Conservation (phyloP, 1,140 invertebrate species). For the Listronotus bonariensis region DNA sequence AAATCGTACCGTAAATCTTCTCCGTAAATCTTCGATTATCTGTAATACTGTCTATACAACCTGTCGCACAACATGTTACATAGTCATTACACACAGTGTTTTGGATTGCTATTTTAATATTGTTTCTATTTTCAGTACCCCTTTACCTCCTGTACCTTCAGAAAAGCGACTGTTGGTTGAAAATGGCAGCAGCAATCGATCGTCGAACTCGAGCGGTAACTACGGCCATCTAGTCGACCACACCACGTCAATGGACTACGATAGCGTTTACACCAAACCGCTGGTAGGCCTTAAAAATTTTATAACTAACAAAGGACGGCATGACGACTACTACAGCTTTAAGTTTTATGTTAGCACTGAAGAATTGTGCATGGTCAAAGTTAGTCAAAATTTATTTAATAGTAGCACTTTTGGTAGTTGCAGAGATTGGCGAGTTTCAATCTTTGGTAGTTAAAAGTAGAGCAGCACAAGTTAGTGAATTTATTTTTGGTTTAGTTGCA, state of each 20-base stretch:
- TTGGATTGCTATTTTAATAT: too few relatives aligned
- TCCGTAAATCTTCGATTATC: too few relatives aligned
- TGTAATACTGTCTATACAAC: too few relatives aligned
- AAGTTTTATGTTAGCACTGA: conserved; percentile 11
- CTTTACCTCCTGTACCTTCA: conserved; percentile 70
- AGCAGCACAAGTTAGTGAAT: too few relatives aligned
- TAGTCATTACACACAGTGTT: too few relatives aligned
- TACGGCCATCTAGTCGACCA: conserved; percentile 56
- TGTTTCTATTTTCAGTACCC: conserved; percentile 61
- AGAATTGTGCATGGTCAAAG: conserved; percentile 21
- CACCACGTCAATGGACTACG: conserved; percentile 58
- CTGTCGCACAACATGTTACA: too few relatives aligned
- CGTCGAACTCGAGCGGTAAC: conserved; percentile 54
- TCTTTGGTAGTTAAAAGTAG: conserved; percentile 2
- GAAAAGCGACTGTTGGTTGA: conserved; percentile 57
- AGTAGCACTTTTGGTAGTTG: not conserved
- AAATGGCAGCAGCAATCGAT: conserved; percentile 56
- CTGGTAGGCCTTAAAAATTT: conserved; percentile 30
- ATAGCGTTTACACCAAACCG: conserved; percentile 70
- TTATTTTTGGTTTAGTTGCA: too few relatives aligned
- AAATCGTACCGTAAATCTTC: too few relatives aligned
- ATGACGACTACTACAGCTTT: conserved; percentile 2
- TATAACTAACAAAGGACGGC: not conserved
- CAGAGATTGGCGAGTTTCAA: not conserved
- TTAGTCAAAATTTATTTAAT: conserved; percentile 6